Evolutionary conservation across 1,140 invertebrate genomes (phyloP).

Genomic region (Panulirus ornatus): DNA sequence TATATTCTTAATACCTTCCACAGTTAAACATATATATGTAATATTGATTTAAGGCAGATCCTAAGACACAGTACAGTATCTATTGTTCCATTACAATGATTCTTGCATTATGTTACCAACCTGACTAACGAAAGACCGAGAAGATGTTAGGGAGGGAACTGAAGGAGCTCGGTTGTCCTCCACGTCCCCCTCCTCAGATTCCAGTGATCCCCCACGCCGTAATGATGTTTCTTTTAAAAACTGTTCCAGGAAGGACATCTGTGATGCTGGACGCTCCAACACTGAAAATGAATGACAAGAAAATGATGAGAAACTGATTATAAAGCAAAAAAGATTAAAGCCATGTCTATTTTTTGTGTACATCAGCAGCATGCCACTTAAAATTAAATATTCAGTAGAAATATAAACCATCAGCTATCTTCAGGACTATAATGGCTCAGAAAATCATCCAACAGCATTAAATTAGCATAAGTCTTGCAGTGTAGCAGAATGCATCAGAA

Average conservation of each 20-base stretch:
- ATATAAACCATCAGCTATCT: neutral
- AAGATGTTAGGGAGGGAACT: conserved; percentile 79
- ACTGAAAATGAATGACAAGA: conserved; percentile 81
- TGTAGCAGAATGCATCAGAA: neutral
- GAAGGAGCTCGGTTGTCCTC: conserved; percentile 88
- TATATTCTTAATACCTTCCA: too few species aligned
- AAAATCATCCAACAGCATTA: neutral
- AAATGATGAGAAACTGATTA: neutral
- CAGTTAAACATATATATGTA: too few species aligned
- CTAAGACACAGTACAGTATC: too few species aligned
- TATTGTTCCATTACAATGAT: too few species aligned
- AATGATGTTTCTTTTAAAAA: conserved; percentile 88
- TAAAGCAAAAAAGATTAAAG: neutral
- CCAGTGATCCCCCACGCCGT: conserved; percentile 74
- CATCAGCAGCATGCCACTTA: neutral
- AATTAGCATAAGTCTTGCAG: neutral
- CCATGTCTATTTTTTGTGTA: neutral
- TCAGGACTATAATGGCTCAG: neutral
- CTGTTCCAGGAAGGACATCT: conserved; percentile 93
- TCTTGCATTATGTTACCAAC: conserved; percentile 20
- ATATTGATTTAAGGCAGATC: too few species aligned
- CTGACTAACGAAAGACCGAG: conserved; percentile 73
- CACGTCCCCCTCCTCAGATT: conserved; percentile 85
- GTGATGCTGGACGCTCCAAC: conserved; percentile 84
- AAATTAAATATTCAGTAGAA: neutral